These are phyloP conservation scores for Cantharis rustica DNA, from an alignment of 2,888 invertebrate species.

Conservation along the genomic window DNA sequence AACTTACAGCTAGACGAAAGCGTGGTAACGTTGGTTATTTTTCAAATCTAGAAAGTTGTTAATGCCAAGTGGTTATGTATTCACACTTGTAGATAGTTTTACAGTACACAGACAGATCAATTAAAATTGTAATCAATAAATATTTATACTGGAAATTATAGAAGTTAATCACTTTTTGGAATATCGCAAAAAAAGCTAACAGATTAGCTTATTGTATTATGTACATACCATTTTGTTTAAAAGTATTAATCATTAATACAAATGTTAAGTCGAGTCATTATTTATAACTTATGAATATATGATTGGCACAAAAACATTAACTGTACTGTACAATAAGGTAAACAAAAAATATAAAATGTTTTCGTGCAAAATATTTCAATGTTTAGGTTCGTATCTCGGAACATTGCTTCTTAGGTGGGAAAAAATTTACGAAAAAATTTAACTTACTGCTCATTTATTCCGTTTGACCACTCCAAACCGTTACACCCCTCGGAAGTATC, in stretches of 20 bases:
- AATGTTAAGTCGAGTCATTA: neutral
- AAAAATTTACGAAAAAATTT: neutral
- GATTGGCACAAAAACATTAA: neutral
- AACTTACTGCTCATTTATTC: constrained; percentile 21
- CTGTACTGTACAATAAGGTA: neutral
- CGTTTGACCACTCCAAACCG: constrained; percentile 17
- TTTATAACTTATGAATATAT: neutral
- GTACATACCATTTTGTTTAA: constrained; percentile 1
- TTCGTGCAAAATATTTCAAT: neutral
- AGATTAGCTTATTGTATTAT: neutral
- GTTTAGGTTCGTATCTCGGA: neutral
- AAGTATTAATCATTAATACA: neutral
- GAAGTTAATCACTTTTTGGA: neutral
- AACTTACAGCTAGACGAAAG: neutral
- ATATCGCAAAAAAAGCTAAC: neutral
- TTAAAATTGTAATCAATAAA: neutral
- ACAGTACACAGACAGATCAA: neutral
- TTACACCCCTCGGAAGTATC: constrained; percentile 12
- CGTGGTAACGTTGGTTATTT: neutral
- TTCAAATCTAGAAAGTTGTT: neutral
- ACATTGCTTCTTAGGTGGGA: neutral
- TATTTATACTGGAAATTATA: neutral
- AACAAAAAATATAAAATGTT: neutral
- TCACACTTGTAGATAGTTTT: neutral
- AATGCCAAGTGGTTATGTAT: neutral